Evolutionary conservation across 2,113 vertebrate genomes (phyloP), one percentile per base, ranked within the genome.

Genomic region (Coracopsis vasa): DNA sequence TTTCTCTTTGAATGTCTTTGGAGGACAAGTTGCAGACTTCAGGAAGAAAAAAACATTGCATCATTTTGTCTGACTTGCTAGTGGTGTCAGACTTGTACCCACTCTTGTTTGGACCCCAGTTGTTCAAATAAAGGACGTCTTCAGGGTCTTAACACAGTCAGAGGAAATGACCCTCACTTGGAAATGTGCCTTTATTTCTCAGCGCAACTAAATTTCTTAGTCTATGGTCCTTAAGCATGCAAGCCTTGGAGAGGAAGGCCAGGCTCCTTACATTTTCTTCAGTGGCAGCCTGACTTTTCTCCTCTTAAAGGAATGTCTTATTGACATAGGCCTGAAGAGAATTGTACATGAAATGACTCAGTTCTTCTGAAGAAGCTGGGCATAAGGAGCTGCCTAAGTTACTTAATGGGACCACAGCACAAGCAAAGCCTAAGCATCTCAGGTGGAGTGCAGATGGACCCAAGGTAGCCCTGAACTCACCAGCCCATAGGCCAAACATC

Each of bases 391-490:
- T 77, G 81, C n/a, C 42, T 17, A 0, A 41, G 45, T 7, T 56
- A 4, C 25, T 41, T 9, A 2, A 29, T 5, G 24, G 33, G 47
- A 44, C 20, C 2, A 1, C 39, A 35, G 41, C 33, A 2, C 0
- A 8, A 24, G 28, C 74, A 60, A 74, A 60, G 25, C 61, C 16
- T 29, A 11, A 15, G 2, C 7, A 0, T 21, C 54, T 6, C 50
- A 31, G 50, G n/a, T 42, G 74, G 39, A 17, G 35, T 0, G 0
- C 2, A 12, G 75, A 35, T 24, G 28, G 23, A 4, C 15, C 11
- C 0, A 0, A 41, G 48, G 6, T 0, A 15, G 33, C 54, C 70
- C 54, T 27, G n/a, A n/a, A n/a, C n/a, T n/a, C n/a, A n/a, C n/a
- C 42, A 24, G 31, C 17, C 31, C 54, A 3, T 3, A 16, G 54